A percentile compares a stretch with the other conserved stretches of the same genome.
Evolutionary conservation across 2,888 invertebrate species (phyloP).

Genomic region (Ephialtes manifestator): DNA sequence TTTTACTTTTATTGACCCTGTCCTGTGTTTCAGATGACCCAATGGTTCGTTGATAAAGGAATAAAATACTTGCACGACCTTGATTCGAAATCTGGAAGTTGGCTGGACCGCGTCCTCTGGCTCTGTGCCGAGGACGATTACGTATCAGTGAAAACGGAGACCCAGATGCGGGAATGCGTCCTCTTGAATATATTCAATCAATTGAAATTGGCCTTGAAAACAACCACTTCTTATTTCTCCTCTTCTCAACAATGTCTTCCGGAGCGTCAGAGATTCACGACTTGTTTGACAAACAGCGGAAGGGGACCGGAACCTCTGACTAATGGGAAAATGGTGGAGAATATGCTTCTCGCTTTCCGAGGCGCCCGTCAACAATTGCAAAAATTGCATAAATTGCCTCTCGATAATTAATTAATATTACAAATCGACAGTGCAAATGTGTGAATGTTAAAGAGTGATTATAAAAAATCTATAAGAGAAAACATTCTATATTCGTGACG

Average conservation of each 20-base stretch:
- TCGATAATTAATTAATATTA: slow-evolving; percentile 7
- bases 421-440: neutral
- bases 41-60: slow-evolving; percentile 79
- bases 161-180: slow-evolving; percentile 79
- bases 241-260: slow-evolving; percentile 69
- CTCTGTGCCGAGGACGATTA: slow-evolving; percentile 77
- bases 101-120: slow-evolving; percentile 81
- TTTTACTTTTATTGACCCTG: slow-evolving; percentile 56
- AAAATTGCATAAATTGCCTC: neutral
- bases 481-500: neutral
- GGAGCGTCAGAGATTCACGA: slow-evolving; percentile 69
- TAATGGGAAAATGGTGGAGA: slow-evolving; percentile 75
- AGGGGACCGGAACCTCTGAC: slow-evolving; percentile 63
- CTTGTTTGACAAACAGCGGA: slow-evolving; percentile 70
- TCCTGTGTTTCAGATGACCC: slow-evolving; percentile 76
- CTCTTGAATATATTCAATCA: slow-evolving; percentile 80
- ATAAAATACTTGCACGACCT: slow-evolving; percentile 76
- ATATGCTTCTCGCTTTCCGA: slow-evolving; percentile 72
- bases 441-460: neutral
- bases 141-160: slow-evolving; percentile 72
- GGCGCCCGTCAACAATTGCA: slow-evolving; percentile 38
- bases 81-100: slow-evolving; percentile 70
- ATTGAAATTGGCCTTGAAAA: slow-evolving; percentile 76
- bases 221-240: slow-evolving; percentile 72
- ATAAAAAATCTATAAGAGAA: neutral